These are phyloP conservation scores for Corvus cornix DNA, from an alignment of 2,113 vertebrate genomes.

Conservation along the genomic window DNA sequence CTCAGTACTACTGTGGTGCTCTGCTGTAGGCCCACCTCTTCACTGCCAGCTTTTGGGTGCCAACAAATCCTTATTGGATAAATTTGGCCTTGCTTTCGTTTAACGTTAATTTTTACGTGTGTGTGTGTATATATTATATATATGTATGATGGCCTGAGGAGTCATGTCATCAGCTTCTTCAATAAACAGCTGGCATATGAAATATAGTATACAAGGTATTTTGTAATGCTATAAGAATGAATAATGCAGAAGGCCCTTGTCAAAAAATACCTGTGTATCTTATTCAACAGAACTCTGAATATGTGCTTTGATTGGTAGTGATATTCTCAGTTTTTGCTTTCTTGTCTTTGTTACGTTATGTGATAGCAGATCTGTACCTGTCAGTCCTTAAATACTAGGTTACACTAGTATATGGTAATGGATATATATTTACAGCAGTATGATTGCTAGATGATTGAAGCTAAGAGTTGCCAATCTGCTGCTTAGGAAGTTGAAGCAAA, in stretches of 20 bases:
- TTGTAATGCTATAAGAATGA: background rate
- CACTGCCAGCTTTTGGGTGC: background rate
- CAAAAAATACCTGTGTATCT: background rate
- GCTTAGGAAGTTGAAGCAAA: background rate
- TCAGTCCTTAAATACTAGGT: background rate
- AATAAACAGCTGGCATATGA: background rate
- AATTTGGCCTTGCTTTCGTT: background rate
- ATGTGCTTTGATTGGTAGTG: background rate
- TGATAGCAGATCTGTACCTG: background rate
- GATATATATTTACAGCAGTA: background rate
- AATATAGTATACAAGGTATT: background rate
- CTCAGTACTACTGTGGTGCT: background rate
- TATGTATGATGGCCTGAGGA: background rate
- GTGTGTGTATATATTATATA: background rate
- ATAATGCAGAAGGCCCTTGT: background rate
- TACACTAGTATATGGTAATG: background rate
- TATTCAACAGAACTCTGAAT: background rate
- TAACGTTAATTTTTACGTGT: background rate
- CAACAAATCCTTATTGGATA: background rate
- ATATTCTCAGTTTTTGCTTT: background rate
- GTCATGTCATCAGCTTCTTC: background rate
- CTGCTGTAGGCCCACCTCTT: background rate
- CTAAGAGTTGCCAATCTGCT: background rate
- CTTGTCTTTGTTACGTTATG: background rate
- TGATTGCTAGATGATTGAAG: background rate